Evolutionary conservation across 2,797 vertebrate genomes (phyloP).

Genomic region (Manis javanica): DNA sequence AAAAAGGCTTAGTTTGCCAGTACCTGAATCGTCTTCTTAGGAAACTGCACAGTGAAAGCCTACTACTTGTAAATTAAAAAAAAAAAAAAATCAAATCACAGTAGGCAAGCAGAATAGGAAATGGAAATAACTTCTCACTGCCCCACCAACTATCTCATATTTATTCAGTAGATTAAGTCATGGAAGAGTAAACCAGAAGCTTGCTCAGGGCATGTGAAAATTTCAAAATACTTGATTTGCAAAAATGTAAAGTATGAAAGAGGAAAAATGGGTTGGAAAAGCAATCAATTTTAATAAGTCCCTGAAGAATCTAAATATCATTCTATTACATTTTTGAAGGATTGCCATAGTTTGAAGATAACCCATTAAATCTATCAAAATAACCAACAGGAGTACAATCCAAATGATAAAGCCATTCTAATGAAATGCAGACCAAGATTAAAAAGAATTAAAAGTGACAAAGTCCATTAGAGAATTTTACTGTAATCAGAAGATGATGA

Average conservation of each 20-base stretch:
- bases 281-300: conserved; percentile 82
- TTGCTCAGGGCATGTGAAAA: conserved; percentile 78
- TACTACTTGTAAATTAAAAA: conserved; percentile 68
- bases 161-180: conserved; percentile 85
- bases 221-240: conserved; percentile 78
- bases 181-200: conserved; percentile 84
- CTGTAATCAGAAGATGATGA: conserved; percentile 86
- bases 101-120: conserved; percentile 76
- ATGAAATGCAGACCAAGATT: conserved; percentile 87
- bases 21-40: conserved; percentile 85
- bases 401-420: conserved; percentile 83
- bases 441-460: conserved; percentile 88
- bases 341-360: conserved; percentile 75
- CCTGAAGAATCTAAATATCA: conserved; percentile 80
- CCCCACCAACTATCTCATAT: conserved; percentile 79
- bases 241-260: conserved; percentile 80
- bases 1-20: conserved; percentile 61
- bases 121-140: conserved; percentile 65
- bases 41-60: conserved; percentile 70
- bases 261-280: conserved; percentile 83
- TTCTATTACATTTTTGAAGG: conserved; percentile 80
- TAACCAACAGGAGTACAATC: conserved; percentile 80
- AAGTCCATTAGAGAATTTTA: conserved; percentile 86
- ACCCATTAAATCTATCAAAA: conserved; percentile 83
- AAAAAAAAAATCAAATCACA: conserved; percentile 68